Conservation (phyloP, 1,140 invertebrate species). For the Macrocentrus cingulum region DNA sequence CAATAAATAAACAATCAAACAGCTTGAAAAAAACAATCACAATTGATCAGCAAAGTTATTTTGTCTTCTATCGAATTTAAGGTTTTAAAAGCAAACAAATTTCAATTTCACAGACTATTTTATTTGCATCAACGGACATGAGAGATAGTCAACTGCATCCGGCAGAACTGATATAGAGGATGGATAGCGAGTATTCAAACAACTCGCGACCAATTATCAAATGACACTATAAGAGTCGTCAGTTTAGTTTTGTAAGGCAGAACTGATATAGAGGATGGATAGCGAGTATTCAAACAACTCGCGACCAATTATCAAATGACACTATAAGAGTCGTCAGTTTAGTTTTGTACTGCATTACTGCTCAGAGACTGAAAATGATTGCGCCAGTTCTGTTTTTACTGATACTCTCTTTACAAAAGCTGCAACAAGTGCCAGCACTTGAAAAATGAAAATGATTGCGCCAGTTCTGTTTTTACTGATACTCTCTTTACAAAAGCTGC, state of each 20-base stretch:
- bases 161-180: neutral
- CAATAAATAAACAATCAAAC: neutral
- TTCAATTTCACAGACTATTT: neutral
- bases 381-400: no score
- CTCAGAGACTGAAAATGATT: no score
- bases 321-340: no score
- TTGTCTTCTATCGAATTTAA: no score
- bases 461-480: no score
- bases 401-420: no score
- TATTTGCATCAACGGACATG: neutral
- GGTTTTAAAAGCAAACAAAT: no score
- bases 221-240: neutral
- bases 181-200: neutral
- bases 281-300: neutral
- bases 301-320: neutral
- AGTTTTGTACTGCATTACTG: no score
- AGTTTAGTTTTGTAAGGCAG: no score
- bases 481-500: no score
- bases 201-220: neutral
- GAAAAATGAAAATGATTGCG: no score
- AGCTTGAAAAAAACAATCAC: neutral
- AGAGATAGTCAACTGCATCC: slow-evolving; percentile 11
- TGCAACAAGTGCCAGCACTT: no score
- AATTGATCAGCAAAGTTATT: neutral
- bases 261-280: neutral